Conservation (phyloP, 2,113 vertebrate species). For the Cochlearius cochlearius region DNA sequence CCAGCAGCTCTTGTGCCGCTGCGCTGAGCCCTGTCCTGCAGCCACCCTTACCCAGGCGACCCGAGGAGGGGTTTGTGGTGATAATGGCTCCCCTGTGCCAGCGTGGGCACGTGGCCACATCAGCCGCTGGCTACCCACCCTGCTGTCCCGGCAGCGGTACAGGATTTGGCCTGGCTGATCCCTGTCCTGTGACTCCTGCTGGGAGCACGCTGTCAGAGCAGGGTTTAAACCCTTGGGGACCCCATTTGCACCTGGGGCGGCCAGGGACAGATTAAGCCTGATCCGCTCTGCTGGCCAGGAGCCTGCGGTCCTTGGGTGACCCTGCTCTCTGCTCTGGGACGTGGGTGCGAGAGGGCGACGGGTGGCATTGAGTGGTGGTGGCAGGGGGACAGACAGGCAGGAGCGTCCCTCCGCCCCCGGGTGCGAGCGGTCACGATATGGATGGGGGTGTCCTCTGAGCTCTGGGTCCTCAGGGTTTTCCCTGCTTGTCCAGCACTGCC, state of each 20-base stretch:
- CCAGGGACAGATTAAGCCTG: background rate
- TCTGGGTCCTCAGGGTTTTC: background rate
- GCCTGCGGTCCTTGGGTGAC: background rate
- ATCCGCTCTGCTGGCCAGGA: background rate
- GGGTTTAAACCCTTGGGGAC: background rate
- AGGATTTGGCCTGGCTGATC: background rate
- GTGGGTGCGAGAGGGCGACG: accelerated
- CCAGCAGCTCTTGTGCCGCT: background rate
- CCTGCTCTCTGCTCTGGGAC: background rate
- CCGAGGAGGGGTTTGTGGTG: background rate
- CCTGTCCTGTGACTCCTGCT: background rate
- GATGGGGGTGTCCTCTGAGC: background rate
- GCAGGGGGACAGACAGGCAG: accelerated
- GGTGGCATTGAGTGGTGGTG: background rate
- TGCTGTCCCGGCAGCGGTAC: background rate
- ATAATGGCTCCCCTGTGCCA: background rate
- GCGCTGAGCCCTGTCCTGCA: background rate
- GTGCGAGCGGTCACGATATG: background rate
- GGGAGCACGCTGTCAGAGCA: background rate
- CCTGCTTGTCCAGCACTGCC: background rate
- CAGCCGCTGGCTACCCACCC: background rate
- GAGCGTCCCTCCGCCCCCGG: background rate
- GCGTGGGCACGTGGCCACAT: accelerated
- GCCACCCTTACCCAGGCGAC: background rate
- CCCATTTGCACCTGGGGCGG: background rate